These are phyloP conservation scores for Ochotona curzoniae DNA, from an alignment of 2,113 vertebrate genomes.

Conservation along the genomic window DNA sequence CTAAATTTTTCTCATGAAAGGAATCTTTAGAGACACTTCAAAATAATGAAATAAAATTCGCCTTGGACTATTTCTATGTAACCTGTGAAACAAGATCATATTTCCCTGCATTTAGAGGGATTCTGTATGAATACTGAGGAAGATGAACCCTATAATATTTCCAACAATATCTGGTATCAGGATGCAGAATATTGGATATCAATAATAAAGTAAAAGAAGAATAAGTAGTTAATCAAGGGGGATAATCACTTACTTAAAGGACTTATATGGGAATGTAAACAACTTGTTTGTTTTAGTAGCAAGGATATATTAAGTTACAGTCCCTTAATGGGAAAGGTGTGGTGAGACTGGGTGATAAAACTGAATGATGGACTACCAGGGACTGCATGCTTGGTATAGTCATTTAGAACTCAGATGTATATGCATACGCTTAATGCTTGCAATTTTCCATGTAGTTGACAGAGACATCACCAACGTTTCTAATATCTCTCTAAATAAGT, in stretches of 20 bases:
- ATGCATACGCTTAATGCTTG: neutral
- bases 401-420: neutral
- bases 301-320: neutral
- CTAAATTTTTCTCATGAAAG: neutral
- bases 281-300: neutral
- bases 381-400: neutral
- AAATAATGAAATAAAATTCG: neutral
- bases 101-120: neutral
- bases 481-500: neutral
- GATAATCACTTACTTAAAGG: neutral
- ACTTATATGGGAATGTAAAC: neutral
- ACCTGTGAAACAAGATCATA: neutral
- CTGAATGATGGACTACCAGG: fast-evolving
- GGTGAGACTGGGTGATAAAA: neutral
- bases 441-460: fast-evolving
- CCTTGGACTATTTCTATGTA: neutral
- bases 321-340: neutral
- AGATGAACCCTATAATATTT: neutral
- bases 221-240: neutral
- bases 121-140: neutral
- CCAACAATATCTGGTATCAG: neutral
- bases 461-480: neutral
- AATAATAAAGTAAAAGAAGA: neutral
- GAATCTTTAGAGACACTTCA: neutral
- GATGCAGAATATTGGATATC: neutral